Conservation (phyloP, 2,797 vertebrate species). For the Clarias laeviceps region DNA sequence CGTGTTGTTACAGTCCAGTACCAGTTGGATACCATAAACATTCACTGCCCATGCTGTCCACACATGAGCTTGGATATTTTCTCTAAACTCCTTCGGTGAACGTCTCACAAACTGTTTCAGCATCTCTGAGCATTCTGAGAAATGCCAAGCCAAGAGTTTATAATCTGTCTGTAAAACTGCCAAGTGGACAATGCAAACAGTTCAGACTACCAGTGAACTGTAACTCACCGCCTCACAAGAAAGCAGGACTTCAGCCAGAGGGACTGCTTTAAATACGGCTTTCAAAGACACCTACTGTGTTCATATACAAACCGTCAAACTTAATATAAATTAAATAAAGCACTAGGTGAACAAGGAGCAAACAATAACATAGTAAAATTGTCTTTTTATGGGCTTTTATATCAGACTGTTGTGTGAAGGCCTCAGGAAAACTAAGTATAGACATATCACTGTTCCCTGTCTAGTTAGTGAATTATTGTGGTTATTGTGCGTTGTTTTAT, state of each 20-base stretch:
- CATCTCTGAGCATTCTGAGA: not conserved
- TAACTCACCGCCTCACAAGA: not conserved
- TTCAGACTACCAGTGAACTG: conserved; percentile 16
- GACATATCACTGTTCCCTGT: not conserved
- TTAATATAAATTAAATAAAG: not conserved
- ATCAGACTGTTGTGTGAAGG: not conserved
- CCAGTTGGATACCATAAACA: not conserved
- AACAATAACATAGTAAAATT: not conserved
- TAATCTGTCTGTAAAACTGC: conserved; percentile 3
- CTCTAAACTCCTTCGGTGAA: not conserved
- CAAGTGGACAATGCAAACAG: conserved; percentile 9
- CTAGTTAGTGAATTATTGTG: not conserved
- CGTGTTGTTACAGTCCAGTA: not conserved
- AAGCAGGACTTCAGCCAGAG: not conserved
- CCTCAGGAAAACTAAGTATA: not conserved
- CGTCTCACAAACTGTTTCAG: not conserved
- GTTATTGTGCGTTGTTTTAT: too few species aligned
- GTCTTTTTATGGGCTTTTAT: not conserved
- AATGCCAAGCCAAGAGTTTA: not conserved
- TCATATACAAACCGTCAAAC: not conserved
- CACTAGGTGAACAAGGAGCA: not conserved
- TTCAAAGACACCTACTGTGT: conserved; percentile 8
- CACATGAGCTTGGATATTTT: not conserved
- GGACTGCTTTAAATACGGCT: not conserved
- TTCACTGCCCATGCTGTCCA: not conserved